Base-by-base conservation (phyloP, 1,140 invertebrate species). In the Tetraneura akinire region DNA sequence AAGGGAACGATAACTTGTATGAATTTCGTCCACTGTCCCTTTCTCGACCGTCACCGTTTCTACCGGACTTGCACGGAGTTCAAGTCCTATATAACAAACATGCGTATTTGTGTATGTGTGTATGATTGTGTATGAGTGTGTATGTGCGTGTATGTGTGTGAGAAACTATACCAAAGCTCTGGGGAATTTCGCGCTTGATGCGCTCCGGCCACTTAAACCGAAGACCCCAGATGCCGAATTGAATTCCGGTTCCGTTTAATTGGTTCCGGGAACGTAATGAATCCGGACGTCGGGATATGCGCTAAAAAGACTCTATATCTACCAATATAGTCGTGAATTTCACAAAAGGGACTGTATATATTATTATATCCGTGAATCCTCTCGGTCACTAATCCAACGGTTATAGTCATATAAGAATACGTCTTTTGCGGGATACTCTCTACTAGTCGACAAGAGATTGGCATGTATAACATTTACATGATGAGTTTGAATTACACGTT, bases 1-100 rank as follows among this genome's bases (percentile, higher is more conserved):
- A 18, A 23, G 71, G 71, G 71, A 76, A 57, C 71, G 71, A 76
- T 76, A 76, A 76, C 51, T 76, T 42, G 71, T 57, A 26, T 21
- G 71, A 53, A 73, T 73, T 73, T 21, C n/a, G 47, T 57, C 32
- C n/a, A 14, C 37, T 76, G 53, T 57, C 71, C 71, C 42, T n/a
- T 55, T 26, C 32, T 18, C 68, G 16, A 71, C 21, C 37, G 45
- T 13, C 16, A 21, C n/a, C 62, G 42, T 18, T 37, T 18, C 60
- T 2, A 8, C 10, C 60, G 10, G n/a, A 62, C 14, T 42, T n/a
- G 21, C 37, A 45, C n/a, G 37, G n/a, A 66, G 45, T 45, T 66
- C 13, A 37, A 11, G 62, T 64, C 18, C 37, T 42, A 21, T 26
- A 26, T 21, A 18, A 37, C n/a, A 16, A 21, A 32, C 4, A 16